Base-by-base conservation (phyloP, 2,888 invertebrate genomes). In the Agonopterix subpropinquella region DNA sequence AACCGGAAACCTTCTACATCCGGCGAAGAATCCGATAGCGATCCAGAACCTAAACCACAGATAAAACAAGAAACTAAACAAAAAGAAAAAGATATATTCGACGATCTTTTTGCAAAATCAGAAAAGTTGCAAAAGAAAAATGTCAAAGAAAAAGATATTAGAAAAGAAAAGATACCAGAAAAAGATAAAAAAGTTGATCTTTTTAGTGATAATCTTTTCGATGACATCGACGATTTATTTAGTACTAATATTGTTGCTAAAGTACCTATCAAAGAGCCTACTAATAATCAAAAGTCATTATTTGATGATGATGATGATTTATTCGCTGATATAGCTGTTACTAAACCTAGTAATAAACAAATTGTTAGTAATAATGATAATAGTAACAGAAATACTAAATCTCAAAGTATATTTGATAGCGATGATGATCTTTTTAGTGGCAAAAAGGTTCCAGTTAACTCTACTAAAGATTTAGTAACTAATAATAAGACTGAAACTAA, bases 181-280 rank as follows among this genome's bases (percentile, higher is more conserved):
- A 8, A 49, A 53, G 47, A 54, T 54, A 68, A 70, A 50, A 79
- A 75, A 56, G 61, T 79, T 13, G 83, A 87, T 65, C 52, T 83
- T 4, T 85, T 86, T 44, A 78, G 67, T 52, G 85, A 86, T 56
- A 73, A 81, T 59, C 61, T 88, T 47, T 88, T 88, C 57, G 88
- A 87, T 71, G 87, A 88, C 56, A 79, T 85, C 4, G 86, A 87
- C 57, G 80, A 87, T 66, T 80, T 86, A 44, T 87, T 86, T 53
- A 71, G 77, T 8, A 74, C 65, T n/a, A 70, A 73, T 41, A 18
- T 43, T 4, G 59, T 78, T 36, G 58, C 67, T 9, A 79, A 65
- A 61, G 64, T 67, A 7, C 54, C 67, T 2, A 58, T 58, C n/a
- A 66, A 70, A 54, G 53, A 57, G 43, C 10, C 13, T 4, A 59